Evolutionary conservation across 2,113 vertebrate genomes (phyloP), one percentile per base, ranked within the genome.

Genomic region (Pithys albifrons): DNA sequence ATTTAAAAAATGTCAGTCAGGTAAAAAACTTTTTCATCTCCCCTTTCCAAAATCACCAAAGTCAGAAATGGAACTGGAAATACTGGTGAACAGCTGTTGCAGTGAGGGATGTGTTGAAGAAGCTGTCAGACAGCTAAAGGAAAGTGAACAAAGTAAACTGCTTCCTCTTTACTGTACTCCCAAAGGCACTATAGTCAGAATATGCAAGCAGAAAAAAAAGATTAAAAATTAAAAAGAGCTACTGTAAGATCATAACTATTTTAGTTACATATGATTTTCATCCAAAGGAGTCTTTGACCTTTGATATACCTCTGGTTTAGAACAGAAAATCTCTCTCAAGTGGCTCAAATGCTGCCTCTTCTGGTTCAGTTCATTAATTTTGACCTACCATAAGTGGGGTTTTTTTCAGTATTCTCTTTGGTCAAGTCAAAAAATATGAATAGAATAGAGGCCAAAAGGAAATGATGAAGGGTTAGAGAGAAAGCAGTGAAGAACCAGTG

Each of bases 141-240:
- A 88, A 88, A 51, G 55, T 28, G 19, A 54, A 33, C 59, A 64
- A 83, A 89, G 29, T 83, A 91, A 93, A 89, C 61, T 73, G 4
- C 35, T 95, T 94, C 72, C 33, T 67, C 16, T 57, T 87, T 83
- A 57, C 67, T 87, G 27, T 77, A 78, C 45, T 95, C 95, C 81
- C 91, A 77, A 78, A 70, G 66, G 61, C 66, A 29, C 13, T 51
- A 28, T 45, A 96, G 28, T 71, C 81, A 94, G 66, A 95, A 95
- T 43, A 94, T n/a, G 15, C 49, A 88, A 88, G 62, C 39, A 93
- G 37, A 52, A 94, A 74, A 74, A 94, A 59, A 88, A 93, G 48
- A 69, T 57, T 67, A 95, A 96, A 96, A 91, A 94, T 92, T 91
- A 54, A 95, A 92, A 96, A 66, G 24, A 72, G 49, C n/a, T 91